phyloP scores from a whole-genome alignment of 2,797 vertebrate genomes.

The Sebastes melanostomus region DNA sequence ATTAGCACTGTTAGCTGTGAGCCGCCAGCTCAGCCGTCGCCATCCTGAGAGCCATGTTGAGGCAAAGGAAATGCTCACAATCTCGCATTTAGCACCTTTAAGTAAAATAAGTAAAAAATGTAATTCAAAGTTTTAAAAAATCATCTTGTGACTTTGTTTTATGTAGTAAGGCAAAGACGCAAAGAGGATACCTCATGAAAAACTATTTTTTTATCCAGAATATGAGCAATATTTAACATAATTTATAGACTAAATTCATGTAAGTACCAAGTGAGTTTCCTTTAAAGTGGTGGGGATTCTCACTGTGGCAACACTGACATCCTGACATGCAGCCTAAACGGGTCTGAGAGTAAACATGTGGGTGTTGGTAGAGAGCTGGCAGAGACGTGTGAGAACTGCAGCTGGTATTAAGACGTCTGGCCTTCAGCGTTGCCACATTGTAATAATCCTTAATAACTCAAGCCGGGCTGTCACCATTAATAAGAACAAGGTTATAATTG shows the following conservation, averaged over 20 bases:
- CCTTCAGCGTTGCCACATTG: slow-evolving; percentile 25
- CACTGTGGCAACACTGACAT: background rate
- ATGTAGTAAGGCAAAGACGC: too few species aligned
- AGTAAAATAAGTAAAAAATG: too few species aligned
- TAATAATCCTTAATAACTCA: slow-evolving; percentile 35
- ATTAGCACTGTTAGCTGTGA: too few species aligned
- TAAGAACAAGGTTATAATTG: background rate
- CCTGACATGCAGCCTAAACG: slow-evolving; percentile 7
- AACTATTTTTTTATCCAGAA: background rate
- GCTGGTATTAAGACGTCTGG: slow-evolving; percentile 36
- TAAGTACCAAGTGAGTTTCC: background rate
- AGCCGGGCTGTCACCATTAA: background rate
- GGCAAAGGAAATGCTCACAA: too few species aligned
- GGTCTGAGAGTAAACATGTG: slow-evolving; percentile 28
- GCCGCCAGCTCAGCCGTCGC: too few species aligned
- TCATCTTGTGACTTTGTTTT: background rate
- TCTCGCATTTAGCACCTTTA: too few species aligned
- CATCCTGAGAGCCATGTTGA: too few species aligned
- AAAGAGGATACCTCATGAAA: background rate
- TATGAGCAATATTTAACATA: background rate
- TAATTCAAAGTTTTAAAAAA: background rate
- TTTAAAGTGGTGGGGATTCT: background rate
- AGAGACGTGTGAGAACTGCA: slow-evolving; percentile 25
- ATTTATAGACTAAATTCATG: background rate
- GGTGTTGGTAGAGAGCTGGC: slow-evolving; percentile 37